Percentiles rank a stretch among this genome's conserved stretches.
Evolutionary conservation across 1,140 invertebrate genomes (phyloP).

Genomic region (Pseudomyrmex dendroicus): DNA sequence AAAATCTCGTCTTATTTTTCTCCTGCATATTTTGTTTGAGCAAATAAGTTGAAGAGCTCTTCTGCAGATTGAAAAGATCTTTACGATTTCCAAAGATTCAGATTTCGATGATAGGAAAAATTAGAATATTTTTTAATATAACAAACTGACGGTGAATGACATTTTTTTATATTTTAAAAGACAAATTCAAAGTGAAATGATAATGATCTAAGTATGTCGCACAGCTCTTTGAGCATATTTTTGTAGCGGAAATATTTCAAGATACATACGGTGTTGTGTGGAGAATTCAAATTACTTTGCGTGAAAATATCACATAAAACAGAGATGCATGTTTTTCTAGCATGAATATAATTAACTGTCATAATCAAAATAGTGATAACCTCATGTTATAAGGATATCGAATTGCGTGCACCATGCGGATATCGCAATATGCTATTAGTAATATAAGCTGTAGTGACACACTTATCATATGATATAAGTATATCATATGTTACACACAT

Average conservation of each 20-base stretch:
- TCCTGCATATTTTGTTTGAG: not conserved
- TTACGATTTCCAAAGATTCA: conserved; percentile 10
- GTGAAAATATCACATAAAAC: not conserved
- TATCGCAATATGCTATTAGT: too few species aligned
- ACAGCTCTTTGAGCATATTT: not conserved
- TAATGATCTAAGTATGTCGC: not conserved
- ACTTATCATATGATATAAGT: too few species aligned
- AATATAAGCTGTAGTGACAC: too few species aligned
- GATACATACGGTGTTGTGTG: not conserved
- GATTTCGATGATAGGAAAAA: not conserved
- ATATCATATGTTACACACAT: not conserved
- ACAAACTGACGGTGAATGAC: not conserved
- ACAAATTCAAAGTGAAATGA: not conserved
- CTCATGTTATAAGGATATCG: too few species aligned
- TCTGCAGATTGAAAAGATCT: not conserved
- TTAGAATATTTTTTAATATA: not conserved
- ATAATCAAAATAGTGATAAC: too few species aligned
- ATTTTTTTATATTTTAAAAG: not conserved
- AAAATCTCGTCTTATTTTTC: conserved; percentile 7
- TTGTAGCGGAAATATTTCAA: conserved; percentile 9
- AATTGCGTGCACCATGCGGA: too few species aligned
- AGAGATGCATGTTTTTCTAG: too few species aligned
- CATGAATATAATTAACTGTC: too few species aligned
- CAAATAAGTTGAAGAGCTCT: not conserved
- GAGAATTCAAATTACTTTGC: conserved; percentile 1